Conservation (phyloP, 1,140 invertebrate genomes). For the Drosophila albomicans region DNA sequence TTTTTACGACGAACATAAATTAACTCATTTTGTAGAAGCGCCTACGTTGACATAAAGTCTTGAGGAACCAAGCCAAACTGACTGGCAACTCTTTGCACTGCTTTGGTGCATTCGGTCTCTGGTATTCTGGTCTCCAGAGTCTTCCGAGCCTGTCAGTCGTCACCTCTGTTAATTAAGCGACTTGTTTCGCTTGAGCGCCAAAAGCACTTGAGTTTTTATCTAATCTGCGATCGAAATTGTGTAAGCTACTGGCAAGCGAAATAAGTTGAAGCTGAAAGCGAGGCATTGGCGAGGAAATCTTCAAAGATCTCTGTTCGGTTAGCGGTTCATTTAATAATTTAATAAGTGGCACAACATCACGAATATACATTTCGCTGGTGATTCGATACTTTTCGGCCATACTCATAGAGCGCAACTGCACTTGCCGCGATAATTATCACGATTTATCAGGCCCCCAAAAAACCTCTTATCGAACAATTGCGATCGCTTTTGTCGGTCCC, state of each 20-base stretch:
- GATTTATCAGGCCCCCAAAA: constrained; percentile 66
- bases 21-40: constrained; percentile 30
- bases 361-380: constrained; percentile 41
- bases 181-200: constrained; percentile 57
- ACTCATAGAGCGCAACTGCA: constrained; percentile 36
- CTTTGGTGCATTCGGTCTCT: neutral
- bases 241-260: constrained; percentile 53
- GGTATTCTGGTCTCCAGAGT: neutral
- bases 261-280: constrained; percentile 13
- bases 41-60: constrained; percentile 18
- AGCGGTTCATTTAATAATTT: constrained; percentile 78
- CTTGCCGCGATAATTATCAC: constrained; percentile 75
- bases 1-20: constrained; percentile 8
- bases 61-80: constrained; percentile 1
- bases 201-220: constrained; percentile 55
- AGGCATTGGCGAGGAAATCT: constrained; percentile 12
- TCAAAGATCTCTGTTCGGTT: constrained; percentile 42
- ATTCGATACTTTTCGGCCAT: constrained; percentile 9
- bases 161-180: constrained; percentile 64
- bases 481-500: constrained; percentile 40
- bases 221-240: constrained; percentile 75
- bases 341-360: constrained; percentile 72
- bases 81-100: constrained; percentile 7
- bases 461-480: constrained; percentile 67
- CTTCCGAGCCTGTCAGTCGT: constrained; percentile 20